Conservation (phyloP, 2,113 vertebrate genomes). For the Zosterops pallidus region DNA sequence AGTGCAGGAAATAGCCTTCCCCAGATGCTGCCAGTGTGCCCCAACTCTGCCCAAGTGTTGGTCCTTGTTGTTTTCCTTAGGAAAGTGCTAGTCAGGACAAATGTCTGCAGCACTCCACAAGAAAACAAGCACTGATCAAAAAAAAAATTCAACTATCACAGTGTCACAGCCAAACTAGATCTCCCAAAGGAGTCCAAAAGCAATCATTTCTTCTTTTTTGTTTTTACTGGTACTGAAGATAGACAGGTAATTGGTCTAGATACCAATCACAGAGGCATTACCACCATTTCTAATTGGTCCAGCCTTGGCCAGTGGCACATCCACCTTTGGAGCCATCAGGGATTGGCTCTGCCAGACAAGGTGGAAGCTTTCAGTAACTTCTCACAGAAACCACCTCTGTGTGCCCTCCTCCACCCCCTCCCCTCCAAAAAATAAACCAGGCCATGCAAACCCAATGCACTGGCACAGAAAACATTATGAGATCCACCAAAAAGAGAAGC, state of each 20-base stretch:
- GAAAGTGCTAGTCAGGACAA: background rate
- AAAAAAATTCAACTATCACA: background rate
- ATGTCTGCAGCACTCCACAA: background rate
- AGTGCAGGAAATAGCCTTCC: background rate
- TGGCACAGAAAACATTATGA: background rate
- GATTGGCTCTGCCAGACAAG: background rate
- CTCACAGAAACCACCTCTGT: background rate
- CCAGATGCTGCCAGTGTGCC: background rate
- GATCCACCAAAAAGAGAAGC: background rate
- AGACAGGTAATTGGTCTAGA: background rate
- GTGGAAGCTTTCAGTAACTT: background rate
- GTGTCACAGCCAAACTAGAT: background rate
- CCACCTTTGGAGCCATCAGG: background rate
- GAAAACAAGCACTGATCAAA: background rate
- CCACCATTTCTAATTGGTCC: background rate
- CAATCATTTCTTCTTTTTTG: background rate
- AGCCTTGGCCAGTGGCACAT: background rate
- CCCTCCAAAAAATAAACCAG: background rate
- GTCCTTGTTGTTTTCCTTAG: fast-evolving
- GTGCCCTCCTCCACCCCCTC: too few species aligned
- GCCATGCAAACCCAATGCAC: background rate
- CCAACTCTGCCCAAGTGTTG: background rate
- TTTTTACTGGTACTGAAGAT: background rate
- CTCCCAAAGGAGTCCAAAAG: background rate
- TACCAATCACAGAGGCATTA: background rate